phyloP scores from a whole-genome alignment of 30 jellyfish, hydroid and myxozoan genomes.

The Nemopilema nomurai region DNA sequence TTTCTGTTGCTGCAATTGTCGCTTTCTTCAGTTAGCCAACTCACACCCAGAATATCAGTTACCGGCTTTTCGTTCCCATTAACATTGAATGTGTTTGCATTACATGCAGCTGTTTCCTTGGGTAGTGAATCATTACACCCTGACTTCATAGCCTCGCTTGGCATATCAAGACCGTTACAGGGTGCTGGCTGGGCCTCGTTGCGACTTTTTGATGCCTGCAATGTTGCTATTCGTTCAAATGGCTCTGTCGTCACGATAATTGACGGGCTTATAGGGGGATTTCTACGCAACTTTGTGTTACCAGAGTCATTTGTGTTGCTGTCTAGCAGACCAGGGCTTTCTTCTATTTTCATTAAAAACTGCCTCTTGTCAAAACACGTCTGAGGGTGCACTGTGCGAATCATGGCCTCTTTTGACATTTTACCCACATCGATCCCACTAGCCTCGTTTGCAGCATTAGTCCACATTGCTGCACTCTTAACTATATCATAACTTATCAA shows the following conservation, averaged over 20 bases:
- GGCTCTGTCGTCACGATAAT: conserved; percentile 48
- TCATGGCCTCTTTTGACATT: background rate
- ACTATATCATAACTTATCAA: conserved; percentile 2
- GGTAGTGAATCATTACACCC: no score
- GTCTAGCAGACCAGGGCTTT: background rate
- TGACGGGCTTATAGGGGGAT: conserved; percentile 49
- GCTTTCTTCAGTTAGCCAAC: background rate
- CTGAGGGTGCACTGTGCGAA: background rate
- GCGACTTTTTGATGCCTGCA: background rate
- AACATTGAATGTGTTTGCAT: background rate
- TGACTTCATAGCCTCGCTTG: no score
- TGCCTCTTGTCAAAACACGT: background rate
- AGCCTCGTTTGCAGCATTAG: background rate
- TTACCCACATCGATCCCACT: background rate
- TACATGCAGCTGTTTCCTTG: no score
- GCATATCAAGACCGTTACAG: background rate
- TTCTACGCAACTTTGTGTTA: conserved; percentile 23
- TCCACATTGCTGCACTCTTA: background rate
- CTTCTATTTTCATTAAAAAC: background rate
- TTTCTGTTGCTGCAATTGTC: background rate
- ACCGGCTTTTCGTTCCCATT: background rate
- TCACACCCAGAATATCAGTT: background rate
- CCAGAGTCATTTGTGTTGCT: no score
- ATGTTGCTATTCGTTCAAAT: background rate
- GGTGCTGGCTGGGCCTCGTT: background rate